Evolutionary conservation across 2,888 invertebrate genomes (phyloP).

Genomic region (Operophtera brumata): DNA sequence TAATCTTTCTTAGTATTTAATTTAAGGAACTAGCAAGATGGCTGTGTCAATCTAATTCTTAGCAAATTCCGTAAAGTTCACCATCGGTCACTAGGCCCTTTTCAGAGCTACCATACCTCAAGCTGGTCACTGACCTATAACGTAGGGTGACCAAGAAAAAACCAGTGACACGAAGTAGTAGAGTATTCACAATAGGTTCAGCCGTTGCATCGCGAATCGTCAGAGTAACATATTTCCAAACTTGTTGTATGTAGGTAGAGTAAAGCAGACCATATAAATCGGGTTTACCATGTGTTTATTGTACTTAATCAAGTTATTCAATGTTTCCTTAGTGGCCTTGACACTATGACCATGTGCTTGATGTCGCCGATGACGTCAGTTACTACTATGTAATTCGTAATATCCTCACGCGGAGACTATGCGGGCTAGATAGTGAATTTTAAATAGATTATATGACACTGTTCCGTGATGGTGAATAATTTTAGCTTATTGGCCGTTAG

Average conservation of each 20-base stretch:
- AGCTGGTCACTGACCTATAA: too few relatives aligned
- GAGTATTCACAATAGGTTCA: too few relatives aligned
- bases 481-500: background rate
- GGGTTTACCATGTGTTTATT: background rate
- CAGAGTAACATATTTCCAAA: background rate
- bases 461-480: background rate
- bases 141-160: too few relatives aligned
- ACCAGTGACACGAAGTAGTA: too few relatives aligned
- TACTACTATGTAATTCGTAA: slow-evolving; percentile 22
- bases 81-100: too few relatives aligned
- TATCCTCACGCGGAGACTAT: slow-evolving; percentile 28
- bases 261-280: background rate
- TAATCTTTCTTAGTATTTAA: too few relatives aligned
- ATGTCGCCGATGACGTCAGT: slow-evolving; percentile 31
- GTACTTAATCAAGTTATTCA: slow-evolving; percentile 16
- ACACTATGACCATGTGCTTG: slow-evolving; percentile 39
- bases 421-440: slow-evolving; percentile 23
- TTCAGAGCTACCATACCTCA: too few relatives aligned
- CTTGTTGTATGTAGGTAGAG: background rate
- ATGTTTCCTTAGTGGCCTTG: slow-evolving; percentile 36
- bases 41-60: too few relatives aligned
- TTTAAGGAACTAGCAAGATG: too few relatives aligned
- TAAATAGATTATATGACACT: slow-evolving; percentile 2
- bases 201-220: too few relatives aligned
- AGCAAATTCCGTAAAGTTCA: too few relatives aligned